Evolutionary conservation across 2,888 invertebrate genomes (phyloP).

Genomic region (Dorcus hopei): DNA sequence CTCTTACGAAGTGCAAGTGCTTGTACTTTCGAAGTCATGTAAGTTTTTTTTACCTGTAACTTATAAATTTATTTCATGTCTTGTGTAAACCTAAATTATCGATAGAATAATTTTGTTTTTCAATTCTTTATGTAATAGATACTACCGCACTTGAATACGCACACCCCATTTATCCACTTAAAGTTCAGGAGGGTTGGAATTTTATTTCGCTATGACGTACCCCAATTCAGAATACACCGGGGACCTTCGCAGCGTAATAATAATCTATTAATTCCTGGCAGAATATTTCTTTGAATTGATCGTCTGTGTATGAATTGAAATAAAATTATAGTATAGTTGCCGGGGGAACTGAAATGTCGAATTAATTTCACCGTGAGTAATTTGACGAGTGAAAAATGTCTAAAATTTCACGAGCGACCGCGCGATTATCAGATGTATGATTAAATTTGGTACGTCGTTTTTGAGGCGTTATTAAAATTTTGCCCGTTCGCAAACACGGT

Average conservation of each 20-base stretch:
- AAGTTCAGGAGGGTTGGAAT: constrained; percentile 4
- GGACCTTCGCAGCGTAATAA: constrained; percentile 3
- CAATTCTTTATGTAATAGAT: no score
- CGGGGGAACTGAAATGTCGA: constrained; percentile 8
- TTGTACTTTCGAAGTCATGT: no score
- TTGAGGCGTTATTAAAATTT: neutral
- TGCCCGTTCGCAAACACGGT: constrained; percentile 2
- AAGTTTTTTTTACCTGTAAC: no score
- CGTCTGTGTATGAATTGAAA: neutral
- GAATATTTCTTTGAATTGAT: neutral
- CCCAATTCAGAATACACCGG: no score
- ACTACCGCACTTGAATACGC: constrained; percentile 1
- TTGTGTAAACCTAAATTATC: no score
- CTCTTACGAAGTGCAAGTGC: no score
- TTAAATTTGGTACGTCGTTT: constrained; percentile 6
- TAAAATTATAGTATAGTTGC: neutral
- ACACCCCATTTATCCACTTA: constrained; percentile 7
- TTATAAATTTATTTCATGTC: no score
- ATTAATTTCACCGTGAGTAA: constrained; percentile 11
- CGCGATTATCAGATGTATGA: constrained; percentile 4
- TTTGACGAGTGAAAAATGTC: constrained; percentile 10
- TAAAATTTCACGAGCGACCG: constrained; percentile 12
- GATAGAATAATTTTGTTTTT: no score
- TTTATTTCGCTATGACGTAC: no score
- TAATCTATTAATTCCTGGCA: constrained; percentile 16